phyloP scores from a whole-genome alignment of 2,113 vertebrate species.

The Pao palembangensis region DNA sequence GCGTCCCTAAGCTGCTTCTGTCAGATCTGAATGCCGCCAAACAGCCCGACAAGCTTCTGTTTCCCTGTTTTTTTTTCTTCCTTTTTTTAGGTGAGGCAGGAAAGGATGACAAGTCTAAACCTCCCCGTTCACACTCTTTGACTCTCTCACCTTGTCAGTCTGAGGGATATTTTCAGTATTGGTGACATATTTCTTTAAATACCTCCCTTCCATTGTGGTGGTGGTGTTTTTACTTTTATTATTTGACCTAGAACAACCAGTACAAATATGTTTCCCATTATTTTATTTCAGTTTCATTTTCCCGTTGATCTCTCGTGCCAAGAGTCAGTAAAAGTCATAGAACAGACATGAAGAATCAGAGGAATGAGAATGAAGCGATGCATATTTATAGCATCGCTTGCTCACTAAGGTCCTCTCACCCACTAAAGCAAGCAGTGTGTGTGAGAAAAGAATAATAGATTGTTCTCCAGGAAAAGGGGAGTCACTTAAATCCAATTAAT shows the following conservation, averaged over 20 bases:
- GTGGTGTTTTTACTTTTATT: too few species aligned
- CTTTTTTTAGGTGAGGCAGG: slow-evolving; percentile 36
- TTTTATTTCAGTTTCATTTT: too few species aligned
- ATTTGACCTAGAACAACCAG: not conserved
- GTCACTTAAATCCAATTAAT: slow-evolving; percentile 30
- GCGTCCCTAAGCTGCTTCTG: slow-evolving; percentile 58
- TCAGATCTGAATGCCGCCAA: slow-evolving; percentile 46
- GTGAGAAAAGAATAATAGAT: slow-evolving; percentile 10
- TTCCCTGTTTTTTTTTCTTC: slow-evolving; percentile 16
- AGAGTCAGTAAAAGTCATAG: too few species aligned
- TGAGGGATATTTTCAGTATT: too few species aligned
- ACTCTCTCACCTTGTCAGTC: not conserved
- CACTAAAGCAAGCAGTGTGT: slow-evolving; percentile 11
- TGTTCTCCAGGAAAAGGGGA: slow-evolving; percentile 15
- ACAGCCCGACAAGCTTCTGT: slow-evolving; percentile 47
- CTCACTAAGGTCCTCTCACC: slow-evolving; percentile 4
- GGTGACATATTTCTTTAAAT: not conserved
- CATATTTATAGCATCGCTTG: slow-evolving; percentile 23
- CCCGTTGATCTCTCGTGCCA: too few species aligned
- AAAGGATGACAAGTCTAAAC: slow-evolving; percentile 36
- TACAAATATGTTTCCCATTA: not conserved
- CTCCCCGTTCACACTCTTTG: not conserved
- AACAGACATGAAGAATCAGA: not conserved
- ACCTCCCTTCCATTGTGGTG: not conserved
- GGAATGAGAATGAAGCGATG: slow-evolving; percentile 15